Base-by-base conservation (phyloP, 2,888 invertebrate genomes). In the Acholoe squamosa region DNA sequence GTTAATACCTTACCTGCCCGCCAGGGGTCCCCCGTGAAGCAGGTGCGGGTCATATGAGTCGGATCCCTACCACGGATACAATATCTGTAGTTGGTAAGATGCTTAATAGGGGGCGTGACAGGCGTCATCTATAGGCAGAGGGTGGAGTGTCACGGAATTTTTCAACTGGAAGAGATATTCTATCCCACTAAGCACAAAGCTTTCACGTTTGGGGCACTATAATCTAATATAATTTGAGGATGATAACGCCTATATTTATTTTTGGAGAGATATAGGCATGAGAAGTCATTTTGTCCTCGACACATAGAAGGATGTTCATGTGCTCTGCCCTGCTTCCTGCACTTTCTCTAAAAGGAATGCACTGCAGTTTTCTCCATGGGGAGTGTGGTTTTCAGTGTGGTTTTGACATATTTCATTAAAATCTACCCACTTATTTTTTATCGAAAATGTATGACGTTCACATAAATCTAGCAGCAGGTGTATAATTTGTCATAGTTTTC, bases 81-180 rank as follows among this genome's bases (percentile, higher is more conserved):
- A 76, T 76, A 76, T 76, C 76, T 76, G 25, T 76, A 19, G 76
- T n/a, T 76, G n/a, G 25, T 16, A 16, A 31, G 31, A 25, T 25
- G 76, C 28, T 76, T 76, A 76, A 76, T 76, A 76, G 76, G 76
- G 76, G 76, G 76, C 31, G 76, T 76, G 76, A 76, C 76, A 76
- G 76, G 76, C 76, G 31, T 76, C 76, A 28, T 25, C 76, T 25
- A 28, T 43, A n/a, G 61, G 61, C 61, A 61, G 22, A n/a, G 61
- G 61, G 61, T 25, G 10, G 3, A 7, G 76, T 76, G 76, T 76
- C 25, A 31, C 16, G 25, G 28, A 14, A 25, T 5, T 76, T 7
- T 31, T 76, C 31, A 76, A n/a, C 28, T 25, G 28, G 76, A 14
- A n/a, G 14, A n/a, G 14, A 61, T n/a, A 61, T n/a, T 61, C 61